phyloP scores from a whole-genome alignment of 2,113 vertebrate genomes.

The Verasper variegatus region DNA sequence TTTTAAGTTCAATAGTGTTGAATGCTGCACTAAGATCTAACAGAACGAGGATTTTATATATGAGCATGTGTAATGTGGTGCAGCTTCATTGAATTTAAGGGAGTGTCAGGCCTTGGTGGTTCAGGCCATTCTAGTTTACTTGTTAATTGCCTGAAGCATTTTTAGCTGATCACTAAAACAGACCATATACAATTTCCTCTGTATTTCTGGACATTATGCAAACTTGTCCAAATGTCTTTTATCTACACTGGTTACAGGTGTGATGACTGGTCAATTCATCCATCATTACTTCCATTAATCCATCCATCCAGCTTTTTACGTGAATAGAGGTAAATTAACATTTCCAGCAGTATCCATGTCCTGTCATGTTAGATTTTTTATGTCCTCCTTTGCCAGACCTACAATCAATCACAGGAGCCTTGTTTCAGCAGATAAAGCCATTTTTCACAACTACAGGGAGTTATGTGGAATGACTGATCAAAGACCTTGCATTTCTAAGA shows the following conservation, averaged over 20 bases:
- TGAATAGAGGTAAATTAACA: conserved; percentile 30
- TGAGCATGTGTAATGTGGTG: no score
- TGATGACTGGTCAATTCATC: conserved; percentile 37
- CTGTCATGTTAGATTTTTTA: conserved; percentile 48
- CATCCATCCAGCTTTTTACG: conserved; percentile 8
- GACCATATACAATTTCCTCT: no score
- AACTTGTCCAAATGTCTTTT: background rate
- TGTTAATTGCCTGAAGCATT: no score
- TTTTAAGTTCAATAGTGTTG: no score
- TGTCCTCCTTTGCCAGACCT: conserved; percentile 28
- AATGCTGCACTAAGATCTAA: no score
- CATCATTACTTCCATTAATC: conserved; percentile 14
- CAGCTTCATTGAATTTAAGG: no score
- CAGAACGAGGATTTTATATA: no score
- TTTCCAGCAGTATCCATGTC: conserved; percentile 28
- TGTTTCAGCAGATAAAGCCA: conserved; percentile 42
- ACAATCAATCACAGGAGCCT: conserved; percentile 41
- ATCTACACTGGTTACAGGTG: background rate
- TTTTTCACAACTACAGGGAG: conserved; percentile 36
- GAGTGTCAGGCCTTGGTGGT: no score
- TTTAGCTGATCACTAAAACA: no score
- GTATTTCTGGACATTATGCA: background rate
- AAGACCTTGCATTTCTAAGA: conserved; percentile 44
- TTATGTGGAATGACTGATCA: conserved; percentile 67
- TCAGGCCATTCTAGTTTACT: no score